Base-by-base conservation (phyloP, 2,888 invertebrate species). In the Hirtodrosophila trivittata region DNA sequence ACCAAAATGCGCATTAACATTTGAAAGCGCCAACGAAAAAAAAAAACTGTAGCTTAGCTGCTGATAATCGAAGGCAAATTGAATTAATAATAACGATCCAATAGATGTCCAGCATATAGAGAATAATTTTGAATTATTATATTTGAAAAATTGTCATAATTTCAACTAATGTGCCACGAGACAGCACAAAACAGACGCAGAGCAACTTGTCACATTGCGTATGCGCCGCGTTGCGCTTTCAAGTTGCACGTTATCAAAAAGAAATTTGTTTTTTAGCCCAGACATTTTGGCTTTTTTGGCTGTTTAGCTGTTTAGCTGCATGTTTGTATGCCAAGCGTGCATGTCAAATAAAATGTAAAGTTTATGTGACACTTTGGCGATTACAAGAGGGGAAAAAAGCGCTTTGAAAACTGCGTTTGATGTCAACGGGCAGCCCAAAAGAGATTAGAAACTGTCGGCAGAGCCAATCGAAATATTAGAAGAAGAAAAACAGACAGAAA, bases 361-460 rank as follows among this genome's bases (percentile, higher is more conserved):
- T 86, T 86, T 86, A 86, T 86, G 86, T 75, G 86, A 80, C 88
- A 87, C 78, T 83, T 68, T 63, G 68, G 58, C 84, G 87, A 87
- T 87, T 84, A 83, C 73, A 73, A 81, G 60, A 18, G 13, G 8
- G 6, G 9, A 16, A 16, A 37, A 37, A 66, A 59, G 35, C 45
- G 68, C 81, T 74, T 84, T 66, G 75, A 81, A 83, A 73, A 70
- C 80, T 78, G 73, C 84, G 65, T 70, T 75, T 72, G 60, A 66
- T 82, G 78, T 66, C 86, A 68, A 66, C 73, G 58, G 55, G 67
- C 57, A 66, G 54, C 58, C 42, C 54, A 66, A 64, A 77, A 60
- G 18, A 82, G 86, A 87, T 87, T 86, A 87, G 83, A 87, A 83
- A 83, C 68, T 67, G 67, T 64, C 49, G 66, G 60, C 73, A 32